These are phyloP conservation scores for Argyrosomus regius DNA, from an alignment of 2,797 vertebrate genomes.

Conservation along the genomic window DNA sequence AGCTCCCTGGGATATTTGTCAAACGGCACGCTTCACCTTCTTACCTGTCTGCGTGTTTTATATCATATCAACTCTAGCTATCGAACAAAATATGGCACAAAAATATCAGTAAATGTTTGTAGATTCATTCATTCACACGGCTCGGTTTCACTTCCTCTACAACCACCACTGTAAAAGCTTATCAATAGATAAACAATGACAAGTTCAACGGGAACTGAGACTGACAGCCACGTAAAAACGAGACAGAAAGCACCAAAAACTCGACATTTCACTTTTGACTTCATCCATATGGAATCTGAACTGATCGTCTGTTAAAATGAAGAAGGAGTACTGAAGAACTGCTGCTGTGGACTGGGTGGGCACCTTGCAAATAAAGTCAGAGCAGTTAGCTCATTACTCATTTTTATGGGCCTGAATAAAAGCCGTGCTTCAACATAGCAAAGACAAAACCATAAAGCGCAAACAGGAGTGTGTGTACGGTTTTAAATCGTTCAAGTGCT, in stretches of 20 bases:
- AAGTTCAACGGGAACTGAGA: constrained; percentile 25
- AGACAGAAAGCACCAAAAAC: background rate
- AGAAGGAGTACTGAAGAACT: background rate
- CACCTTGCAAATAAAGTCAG: background rate
- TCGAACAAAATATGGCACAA: background rate
- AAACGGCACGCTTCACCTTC: background rate
- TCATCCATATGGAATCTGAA: too few relatives aligned
- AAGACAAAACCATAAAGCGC: background rate
- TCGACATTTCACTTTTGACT: constrained; percentile 3
- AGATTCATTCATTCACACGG: background rate
- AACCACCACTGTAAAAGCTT: background rate
- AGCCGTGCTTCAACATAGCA: background rate
- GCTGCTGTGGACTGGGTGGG: background rate
- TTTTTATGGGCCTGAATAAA: background rate
- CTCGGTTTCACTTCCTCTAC: too few relatives aligned
- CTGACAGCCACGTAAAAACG: background rate
- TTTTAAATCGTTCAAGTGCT: too few relatives aligned
- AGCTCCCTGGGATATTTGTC: background rate
- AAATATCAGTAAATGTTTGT: background rate
- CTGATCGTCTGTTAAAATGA: too few relatives aligned
- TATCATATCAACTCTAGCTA: background rate
- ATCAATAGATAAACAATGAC: background rate
- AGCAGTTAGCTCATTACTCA: background rate
- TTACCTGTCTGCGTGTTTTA: background rate
- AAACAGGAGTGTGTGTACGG: background rate